phyloP scores from a whole-genome alignment of 2,797 vertebrate genomes.

The Enteromius unitaeniatus region DNA sequence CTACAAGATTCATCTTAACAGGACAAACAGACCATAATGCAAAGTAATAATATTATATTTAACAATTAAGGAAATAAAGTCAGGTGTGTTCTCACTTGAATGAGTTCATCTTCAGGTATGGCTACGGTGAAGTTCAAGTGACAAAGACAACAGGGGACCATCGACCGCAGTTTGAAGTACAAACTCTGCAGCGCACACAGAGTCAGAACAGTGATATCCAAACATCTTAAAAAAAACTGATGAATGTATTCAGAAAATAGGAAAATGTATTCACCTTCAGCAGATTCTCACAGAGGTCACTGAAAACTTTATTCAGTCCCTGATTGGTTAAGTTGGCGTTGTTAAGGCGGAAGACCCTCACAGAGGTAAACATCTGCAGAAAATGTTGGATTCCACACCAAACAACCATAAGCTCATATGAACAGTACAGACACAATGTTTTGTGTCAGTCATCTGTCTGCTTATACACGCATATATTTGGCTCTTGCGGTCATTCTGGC shows the following conservation, averaged over 20 bases:
- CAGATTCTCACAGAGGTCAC: constrained; percentile 96
- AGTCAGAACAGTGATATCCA: not conserved
- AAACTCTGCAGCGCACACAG: constrained; percentile 82
- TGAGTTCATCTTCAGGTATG: constrained; percentile 96
- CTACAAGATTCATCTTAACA: not conserved
- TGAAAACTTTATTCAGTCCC: constrained; percentile 96
- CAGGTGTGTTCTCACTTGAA: constrained; percentile 81
- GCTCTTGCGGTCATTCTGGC: no score
- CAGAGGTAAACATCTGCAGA: constrained; percentile 96
- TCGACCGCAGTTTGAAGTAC: constrained; percentile 97
- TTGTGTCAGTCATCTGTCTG: not conserved
- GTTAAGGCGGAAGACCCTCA: constrained; percentile 91
- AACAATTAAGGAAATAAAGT: not conserved
- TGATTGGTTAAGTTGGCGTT: constrained; percentile 92
- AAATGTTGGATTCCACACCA: constrained; percentile 14
- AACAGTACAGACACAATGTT: not conserved
- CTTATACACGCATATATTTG: not conserved
- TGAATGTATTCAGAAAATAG: not conserved
- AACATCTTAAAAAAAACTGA: not conserved
- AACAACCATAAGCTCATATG: not conserved
- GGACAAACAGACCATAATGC: not conserved
- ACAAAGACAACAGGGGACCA: constrained; percentile 97
- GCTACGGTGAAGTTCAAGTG: constrained; percentile 97
- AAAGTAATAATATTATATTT: not conserved
- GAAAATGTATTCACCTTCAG: constrained; percentile 83